A percentile compares a stretch with the other conserved stretches of the same genome.
phyloP scores from a whole-genome alignment of 2,113 vertebrate species.

The Catharus minimus region DNA sequence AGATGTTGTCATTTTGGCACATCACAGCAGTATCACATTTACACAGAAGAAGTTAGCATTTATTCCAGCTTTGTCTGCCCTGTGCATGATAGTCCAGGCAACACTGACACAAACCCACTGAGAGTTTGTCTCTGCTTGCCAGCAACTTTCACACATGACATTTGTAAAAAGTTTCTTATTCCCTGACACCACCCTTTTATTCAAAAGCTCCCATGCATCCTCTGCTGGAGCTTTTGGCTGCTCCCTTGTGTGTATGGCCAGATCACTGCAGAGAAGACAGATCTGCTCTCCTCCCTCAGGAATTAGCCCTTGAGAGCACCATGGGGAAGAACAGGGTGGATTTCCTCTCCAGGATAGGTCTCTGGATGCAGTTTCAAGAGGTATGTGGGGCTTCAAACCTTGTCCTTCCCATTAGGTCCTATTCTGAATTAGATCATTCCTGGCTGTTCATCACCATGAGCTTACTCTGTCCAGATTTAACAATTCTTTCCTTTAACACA shows the following conservation, averaged over 20 bases:
- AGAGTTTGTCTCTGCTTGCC: not conserved
- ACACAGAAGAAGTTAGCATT: not conserved
- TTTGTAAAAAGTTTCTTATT: not conserved
- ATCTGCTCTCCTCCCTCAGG: not conserved
- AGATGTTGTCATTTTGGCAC: conserved; percentile 35
- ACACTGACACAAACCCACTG: not conserved
- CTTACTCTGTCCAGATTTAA: not conserved
- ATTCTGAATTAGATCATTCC: not conserved
- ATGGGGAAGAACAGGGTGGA: not conserved
- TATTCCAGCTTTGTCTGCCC: conserved; percentile 51
- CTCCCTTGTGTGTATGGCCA: not conserved
- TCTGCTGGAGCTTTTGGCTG: not conserved
- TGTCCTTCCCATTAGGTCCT: not conserved
- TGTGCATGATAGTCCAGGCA: not conserved
- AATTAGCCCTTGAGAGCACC: not conserved
- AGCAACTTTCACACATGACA: not conserved
- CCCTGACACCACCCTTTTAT: not conserved
- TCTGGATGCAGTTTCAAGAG: not conserved
- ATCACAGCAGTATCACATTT: not conserved
- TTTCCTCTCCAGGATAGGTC: not conserved
- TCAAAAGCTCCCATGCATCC: not conserved
- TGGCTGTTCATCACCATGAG: not conserved
- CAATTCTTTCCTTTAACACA: not conserved
- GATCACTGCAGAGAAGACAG: not conserved
- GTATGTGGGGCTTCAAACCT: not conserved